Conservation (phyloP, 1,140 invertebrate genomes). For the Polypedilum pembai region DNA sequence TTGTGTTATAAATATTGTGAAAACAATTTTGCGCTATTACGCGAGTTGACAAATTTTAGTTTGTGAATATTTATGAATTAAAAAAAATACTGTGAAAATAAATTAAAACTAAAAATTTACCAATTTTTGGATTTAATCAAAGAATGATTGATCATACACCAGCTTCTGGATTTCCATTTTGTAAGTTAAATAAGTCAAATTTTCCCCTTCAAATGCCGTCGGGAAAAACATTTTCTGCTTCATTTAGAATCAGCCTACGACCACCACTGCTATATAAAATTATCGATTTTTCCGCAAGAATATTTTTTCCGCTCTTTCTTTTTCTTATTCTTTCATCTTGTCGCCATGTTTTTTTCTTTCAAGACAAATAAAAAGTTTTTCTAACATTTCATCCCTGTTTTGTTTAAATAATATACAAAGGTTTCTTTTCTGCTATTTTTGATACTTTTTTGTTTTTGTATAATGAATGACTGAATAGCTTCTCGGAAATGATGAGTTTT, state of each 20-base stretch:
- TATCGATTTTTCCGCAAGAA: not conserved
- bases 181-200: not conserved
- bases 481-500: constrained; percentile 5
- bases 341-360: constrained; percentile 4
- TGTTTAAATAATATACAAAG: not conserved
- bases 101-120: too few relatives aligned
- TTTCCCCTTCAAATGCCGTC: not conserved
- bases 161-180: constrained; percentile 22
- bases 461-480: not conserved
- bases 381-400: not conserved
- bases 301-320: too few relatives aligned
- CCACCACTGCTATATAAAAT: not conserved
- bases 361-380: not conserved
- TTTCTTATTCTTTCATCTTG: not conserved
- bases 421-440: not conserved
- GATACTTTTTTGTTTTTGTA: not conserved
- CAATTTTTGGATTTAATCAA: not conserved
- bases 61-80: not conserved
- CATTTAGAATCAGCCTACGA: not conserved
- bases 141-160: constrained; percentile 16
- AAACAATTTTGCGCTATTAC: not conserved
- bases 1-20: not conserved
- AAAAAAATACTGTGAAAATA: not conserved
- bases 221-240: not conserved
- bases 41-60: too few relatives aligned